These are phyloP conservation scores for Arrhopalites spinosus DNA, from an alignment of 2,888 invertebrate genomes.

Conservation along the genomic window DNA sequence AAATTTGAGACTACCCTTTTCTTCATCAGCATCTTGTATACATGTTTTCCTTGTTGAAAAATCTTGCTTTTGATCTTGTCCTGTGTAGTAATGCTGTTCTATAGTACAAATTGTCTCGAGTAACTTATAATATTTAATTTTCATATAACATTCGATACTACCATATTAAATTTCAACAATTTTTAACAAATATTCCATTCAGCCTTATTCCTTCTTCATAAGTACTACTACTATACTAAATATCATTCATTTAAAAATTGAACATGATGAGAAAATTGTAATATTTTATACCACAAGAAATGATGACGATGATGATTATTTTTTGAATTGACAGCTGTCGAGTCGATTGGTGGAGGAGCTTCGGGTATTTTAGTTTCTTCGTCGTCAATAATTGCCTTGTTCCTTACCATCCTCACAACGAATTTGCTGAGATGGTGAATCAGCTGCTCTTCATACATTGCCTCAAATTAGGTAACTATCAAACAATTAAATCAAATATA, in stretches of 20 bases:
- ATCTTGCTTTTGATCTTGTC: too few relatives aligned
- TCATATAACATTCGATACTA: too few relatives aligned
- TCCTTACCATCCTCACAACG: slow-evolving; percentile 12
- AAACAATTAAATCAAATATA: not conserved
- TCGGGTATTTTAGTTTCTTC: not conserved
- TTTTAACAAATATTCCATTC: too few relatives aligned
- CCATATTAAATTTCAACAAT: too few relatives aligned
- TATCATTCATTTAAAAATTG: too few relatives aligned
- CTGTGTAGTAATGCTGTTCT: too few relatives aligned
- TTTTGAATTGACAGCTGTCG: slow-evolving; percentile 12
- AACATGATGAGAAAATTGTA: too few relatives aligned
- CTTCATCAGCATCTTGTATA: not conserved
- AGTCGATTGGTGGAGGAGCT: slow-evolving; percentile 12
- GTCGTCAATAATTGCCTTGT: slow-evolving; percentile 22
- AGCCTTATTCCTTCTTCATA: too few relatives aligned
- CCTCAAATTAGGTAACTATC: slow-evolving; percentile 24
- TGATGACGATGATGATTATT: not conserved
- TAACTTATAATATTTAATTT: too few relatives aligned
- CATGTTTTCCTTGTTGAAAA: too few relatives aligned
- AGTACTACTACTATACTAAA: too few relatives aligned
- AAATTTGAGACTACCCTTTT: not conserved
- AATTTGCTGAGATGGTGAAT: not conserved
- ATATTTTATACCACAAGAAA: not conserved
- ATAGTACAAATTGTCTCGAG: too few relatives aligned
- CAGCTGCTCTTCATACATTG: slow-evolving; percentile 21